Percentiles rank a stretch among this genome's conserved stretches.
These are phyloP conservation scores for Emesis furor DNA, from an alignment of 2,888 invertebrate species.

Conservation along the genomic window DNA sequence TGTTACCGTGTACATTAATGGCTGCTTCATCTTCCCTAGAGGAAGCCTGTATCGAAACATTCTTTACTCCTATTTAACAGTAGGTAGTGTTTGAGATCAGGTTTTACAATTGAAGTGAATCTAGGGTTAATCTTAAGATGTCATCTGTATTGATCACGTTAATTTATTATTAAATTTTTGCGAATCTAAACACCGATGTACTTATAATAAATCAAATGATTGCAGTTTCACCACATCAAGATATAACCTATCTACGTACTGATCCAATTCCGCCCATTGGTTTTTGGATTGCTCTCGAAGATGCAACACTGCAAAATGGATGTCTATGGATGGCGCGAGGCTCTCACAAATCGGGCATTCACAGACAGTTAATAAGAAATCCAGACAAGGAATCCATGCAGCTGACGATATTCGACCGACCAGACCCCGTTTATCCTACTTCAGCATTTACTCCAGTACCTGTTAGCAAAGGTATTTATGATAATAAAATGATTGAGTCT, in stretches of 20 bases:
- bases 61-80: too few species aligned
- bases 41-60: too few species aligned
- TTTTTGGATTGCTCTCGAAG: slow-evolving; percentile 99
- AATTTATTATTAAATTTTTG: too few species aligned
- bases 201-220: too few species aligned
- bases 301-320: slow-evolving; percentile 98
- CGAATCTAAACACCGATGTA: too few species aligned
- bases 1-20: too few species aligned
- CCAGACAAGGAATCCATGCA: slow-evolving; percentile 92
- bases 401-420: slow-evolving; percentile 94
- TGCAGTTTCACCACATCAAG: slow-evolving; percentile 96
- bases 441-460: slow-evolving; percentile 96
- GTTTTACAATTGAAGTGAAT: too few species aligned
- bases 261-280: slow-evolving; percentile 96
- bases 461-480: slow-evolving; percentile 95
- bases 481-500: too few species aligned
- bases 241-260: slow-evolving; percentile 97
- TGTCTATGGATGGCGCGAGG: slow-evolving; percentile 98
- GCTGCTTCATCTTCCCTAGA: too few species aligned
- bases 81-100: too few species aligned
- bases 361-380: slow-evolving; percentile 94
- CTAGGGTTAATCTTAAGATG: too few species aligned
- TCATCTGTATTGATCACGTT: too few species aligned
- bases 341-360: slow-evolving; percentile 97
- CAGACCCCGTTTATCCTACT: slow-evolving; percentile 94